These are phyloP conservation scores for Meandrusa payeni DNA, from an alignment of 2,888 invertebrate genomes.

Conservation along the genomic window DNA sequence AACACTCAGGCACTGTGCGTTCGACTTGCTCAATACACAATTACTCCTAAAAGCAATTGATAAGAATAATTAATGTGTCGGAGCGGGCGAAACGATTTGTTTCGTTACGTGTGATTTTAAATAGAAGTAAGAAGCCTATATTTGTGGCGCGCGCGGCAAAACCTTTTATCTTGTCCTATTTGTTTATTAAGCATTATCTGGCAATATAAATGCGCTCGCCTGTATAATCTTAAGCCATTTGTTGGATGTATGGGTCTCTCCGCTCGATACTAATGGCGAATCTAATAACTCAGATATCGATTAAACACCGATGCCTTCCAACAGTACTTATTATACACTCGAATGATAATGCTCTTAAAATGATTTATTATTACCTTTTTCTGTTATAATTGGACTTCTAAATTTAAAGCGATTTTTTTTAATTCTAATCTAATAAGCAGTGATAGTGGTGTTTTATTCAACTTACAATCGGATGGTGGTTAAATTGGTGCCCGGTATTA, in stretches of 20 bases:
- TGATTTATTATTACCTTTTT: no score
- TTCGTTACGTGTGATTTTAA: conserved; percentile 44
- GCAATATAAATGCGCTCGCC: conserved; percentile 30
- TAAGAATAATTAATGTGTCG: conserved; percentile 46
- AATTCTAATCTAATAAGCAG: no score
- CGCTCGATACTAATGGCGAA: conserved; percentile 12
- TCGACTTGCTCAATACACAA: no score
- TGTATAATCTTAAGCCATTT: conserved; percentile 26
- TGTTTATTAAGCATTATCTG: conserved; percentile 41
- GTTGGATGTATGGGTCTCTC: conserved; percentile 13
- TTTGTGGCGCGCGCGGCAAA: conserved; percentile 30
- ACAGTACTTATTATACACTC: neutral
- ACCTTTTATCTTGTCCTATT: conserved; percentile 45
- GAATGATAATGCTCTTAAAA: no score
- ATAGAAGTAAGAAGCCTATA: conserved; percentile 36
- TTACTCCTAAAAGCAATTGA: conserved; percentile 30
- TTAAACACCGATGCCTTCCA: conserved; percentile 8
- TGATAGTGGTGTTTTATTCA: no score
- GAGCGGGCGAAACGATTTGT: conserved; percentile 48
- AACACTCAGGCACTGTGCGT: no score
- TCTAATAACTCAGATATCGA: conserved; percentile 11
- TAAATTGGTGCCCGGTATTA: no score
- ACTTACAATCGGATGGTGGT: no score
- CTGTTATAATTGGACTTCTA: no score
- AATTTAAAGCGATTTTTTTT: no score